phyloP scores from a whole-genome alignment of 2,113 vertebrate genomes.

The Oplegnathus fasciatus region DNA sequence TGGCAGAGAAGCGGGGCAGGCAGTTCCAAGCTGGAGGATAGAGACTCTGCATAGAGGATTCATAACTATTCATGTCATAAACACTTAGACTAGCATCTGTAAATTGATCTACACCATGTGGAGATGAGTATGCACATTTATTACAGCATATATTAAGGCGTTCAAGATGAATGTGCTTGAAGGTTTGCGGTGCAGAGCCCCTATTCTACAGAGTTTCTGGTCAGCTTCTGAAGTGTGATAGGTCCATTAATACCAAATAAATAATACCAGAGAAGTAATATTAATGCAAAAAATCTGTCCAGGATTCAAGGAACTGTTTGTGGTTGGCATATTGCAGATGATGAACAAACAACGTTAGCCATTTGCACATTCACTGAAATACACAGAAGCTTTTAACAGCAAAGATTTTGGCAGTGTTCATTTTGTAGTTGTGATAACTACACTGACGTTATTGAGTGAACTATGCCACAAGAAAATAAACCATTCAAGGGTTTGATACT shows the following conservation, averaged over 20 bases:
- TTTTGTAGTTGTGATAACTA: constrained; percentile 45
- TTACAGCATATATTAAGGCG: constrained; percentile 67
- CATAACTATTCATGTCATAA: constrained; percentile 52
- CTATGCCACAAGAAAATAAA: constrained; percentile 59
- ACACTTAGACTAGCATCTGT: constrained; percentile 47
- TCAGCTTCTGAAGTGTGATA: constrained; percentile 27
- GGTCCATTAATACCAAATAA: constrained; percentile 43
- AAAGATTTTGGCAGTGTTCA: constrained; percentile 69
- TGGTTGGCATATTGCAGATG: constrained; percentile 31
- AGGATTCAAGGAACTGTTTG: constrained; percentile 35
- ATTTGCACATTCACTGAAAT: constrained; percentile 61
- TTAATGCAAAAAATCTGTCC: constrained; percentile 17
- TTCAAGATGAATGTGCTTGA: constrained; percentile 62
- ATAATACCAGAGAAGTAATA: constrained; percentile 45
- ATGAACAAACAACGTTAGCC: constrained; percentile 48
- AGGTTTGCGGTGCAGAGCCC: constrained; percentile 53
- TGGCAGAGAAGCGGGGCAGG: constrained; percentile 70
- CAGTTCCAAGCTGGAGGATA: constrained; percentile 52
- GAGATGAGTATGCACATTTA: constrained; percentile 43
- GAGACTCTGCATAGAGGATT: constrained; percentile 65
- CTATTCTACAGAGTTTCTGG: constrained; percentile 46
- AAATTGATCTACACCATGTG: constrained; percentile 40
- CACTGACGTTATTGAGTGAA: constrained; percentile 31
- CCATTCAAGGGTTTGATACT: constrained; percentile 56
- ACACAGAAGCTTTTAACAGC: constrained; percentile 64